These are phyloP conservation scores for Acleris laterana DNA, from an alignment of 2,888 invertebrate genomes.

Conservation along the genomic window DNA sequence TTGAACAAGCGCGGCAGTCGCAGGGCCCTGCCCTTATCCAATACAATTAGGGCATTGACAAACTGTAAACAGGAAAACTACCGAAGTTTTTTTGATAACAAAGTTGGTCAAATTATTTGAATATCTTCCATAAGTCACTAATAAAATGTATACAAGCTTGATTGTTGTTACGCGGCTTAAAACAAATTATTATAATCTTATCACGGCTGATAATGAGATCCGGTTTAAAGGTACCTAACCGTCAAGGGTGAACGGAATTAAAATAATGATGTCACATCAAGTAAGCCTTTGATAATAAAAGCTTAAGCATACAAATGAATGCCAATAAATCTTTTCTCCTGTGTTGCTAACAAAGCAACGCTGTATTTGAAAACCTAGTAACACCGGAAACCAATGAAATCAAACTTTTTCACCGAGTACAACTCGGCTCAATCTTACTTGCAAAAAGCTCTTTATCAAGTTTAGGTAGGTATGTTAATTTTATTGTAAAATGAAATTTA, in stretches of 20 bases:
- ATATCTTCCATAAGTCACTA: too few relatives aligned
- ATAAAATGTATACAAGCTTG: too few relatives aligned
- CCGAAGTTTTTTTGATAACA: conserved; percentile 10
- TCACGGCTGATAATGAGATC: conserved; percentile 27
- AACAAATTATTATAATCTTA: conserved; percentile 4
- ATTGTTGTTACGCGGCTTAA: too few relatives aligned
- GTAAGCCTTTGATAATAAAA: neutral
- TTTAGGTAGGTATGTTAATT: neutral
- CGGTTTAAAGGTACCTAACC: conserved; percentile 12
- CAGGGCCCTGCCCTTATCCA: conserved; percentile 23
- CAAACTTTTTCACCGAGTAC: too few relatives aligned
- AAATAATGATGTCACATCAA: neutral
- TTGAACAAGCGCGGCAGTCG: neutral
- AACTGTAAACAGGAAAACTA: conserved; percentile 14
- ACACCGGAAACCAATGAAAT: neutral
- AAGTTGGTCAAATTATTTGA: conserved; percentile 1
- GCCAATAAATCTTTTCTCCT: neutral
- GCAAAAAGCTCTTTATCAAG: conserved; percentile 2
- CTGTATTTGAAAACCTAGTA: neutral
- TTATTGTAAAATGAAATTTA: neutral
- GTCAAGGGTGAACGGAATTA: neutral
- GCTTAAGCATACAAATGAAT: neutral
- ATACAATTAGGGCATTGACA: neutral
- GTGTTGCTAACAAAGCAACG: neutral
- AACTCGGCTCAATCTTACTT: too few relatives aligned